These are phyloP conservation scores for Hirtodrosophila confusa DNA, from an alignment of 2,888 invertebrate species.

Conservation along the genomic window DNA sequence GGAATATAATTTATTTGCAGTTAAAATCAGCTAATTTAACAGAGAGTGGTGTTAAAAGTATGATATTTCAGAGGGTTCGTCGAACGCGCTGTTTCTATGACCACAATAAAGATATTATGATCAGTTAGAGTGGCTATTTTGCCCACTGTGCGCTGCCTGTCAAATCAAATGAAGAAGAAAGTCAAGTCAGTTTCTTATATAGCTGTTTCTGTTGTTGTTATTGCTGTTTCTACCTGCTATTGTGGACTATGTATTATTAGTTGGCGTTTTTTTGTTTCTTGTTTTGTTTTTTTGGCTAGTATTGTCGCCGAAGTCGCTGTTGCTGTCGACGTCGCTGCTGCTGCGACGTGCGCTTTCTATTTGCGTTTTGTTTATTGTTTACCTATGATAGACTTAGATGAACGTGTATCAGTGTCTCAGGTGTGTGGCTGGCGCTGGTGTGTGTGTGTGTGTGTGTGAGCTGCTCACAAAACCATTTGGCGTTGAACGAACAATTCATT, in stretches of 20 bases:
- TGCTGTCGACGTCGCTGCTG: conserved; percentile 24
- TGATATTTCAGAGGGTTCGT: too few relatives aligned
- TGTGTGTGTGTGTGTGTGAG: conserved; percentile 24
- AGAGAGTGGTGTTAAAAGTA: too few relatives aligned
- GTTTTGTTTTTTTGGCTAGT: conserved; percentile 50
- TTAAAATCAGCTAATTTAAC: too few relatives aligned
- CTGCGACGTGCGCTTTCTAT: conserved; percentile 75
- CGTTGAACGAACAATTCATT: conserved; percentile 64
- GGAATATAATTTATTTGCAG: too few relatives aligned
- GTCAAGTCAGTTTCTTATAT: conserved; percentile 55
- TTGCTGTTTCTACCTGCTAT: conserved; percentile 22
- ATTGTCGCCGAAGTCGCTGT: conserved; percentile 28
- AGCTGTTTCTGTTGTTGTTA: conserved; percentile 32
- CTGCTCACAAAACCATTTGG: conserved; percentile 41
- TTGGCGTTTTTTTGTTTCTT: conserved; percentile 46
- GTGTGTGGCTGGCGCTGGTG: conserved; percentile 18
- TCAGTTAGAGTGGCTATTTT: too few relatives aligned
- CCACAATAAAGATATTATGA: too few relatives aligned
- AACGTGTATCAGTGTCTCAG: conserved; percentile 60
- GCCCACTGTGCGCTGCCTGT: conserved; percentile 24
- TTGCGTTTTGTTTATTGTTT: conserved; percentile 76
- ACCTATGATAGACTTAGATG: conserved; percentile 72
- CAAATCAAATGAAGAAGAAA: conserved; percentile 72
- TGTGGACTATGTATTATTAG: conserved; percentile 60
- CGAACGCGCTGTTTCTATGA: too few relatives aligned